These are phyloP conservation scores for Druceiella hillmani DNA, from an alignment of 2,888 invertebrate genomes.

Conservation along the genomic window DNA sequence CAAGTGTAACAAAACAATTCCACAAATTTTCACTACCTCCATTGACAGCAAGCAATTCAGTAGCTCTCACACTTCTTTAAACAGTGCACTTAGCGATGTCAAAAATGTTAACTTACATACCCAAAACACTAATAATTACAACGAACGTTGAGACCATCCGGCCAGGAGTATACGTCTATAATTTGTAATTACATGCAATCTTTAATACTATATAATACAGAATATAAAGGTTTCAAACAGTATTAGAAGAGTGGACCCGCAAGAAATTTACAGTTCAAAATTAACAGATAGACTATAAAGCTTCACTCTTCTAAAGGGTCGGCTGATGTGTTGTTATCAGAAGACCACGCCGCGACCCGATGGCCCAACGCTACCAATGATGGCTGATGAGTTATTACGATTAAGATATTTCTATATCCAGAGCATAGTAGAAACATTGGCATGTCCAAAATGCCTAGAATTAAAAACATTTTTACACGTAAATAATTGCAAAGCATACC, in stretches of 20 bases:
- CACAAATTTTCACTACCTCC: too few relatives aligned
- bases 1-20: too few relatives aligned
- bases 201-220: conserved; percentile 42
- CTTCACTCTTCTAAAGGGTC: conserved; percentile 26
- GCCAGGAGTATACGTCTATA: too few relatives aligned
- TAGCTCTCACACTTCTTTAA: too few relatives aligned
- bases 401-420: conserved; percentile 16
- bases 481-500: conserved; percentile 92
- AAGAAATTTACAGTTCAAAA: conserved; percentile 10
- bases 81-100: too few relatives aligned
- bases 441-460: conserved; percentile 38
- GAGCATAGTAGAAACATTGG: conserved; percentile 24
- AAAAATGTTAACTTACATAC: too few relatives aligned
- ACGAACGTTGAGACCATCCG: too few relatives aligned
- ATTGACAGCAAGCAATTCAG: too few relatives aligned
- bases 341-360: conserved; percentile 1
- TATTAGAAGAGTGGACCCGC: conserved; percentile 44
- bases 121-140: too few relatives aligned
- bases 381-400: conserved; percentile 23
- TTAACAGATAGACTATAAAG: neutral
- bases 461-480: conserved; percentile 59
- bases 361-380: conserved; percentile 9
- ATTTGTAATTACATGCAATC: too few relatives aligned
- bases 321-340: conserved; percentile 25
- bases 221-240: conserved; percentile 48